phyloP scores from a whole-genome alignment of 2,113 vertebrate species.

The Lagopus leucura region DNA sequence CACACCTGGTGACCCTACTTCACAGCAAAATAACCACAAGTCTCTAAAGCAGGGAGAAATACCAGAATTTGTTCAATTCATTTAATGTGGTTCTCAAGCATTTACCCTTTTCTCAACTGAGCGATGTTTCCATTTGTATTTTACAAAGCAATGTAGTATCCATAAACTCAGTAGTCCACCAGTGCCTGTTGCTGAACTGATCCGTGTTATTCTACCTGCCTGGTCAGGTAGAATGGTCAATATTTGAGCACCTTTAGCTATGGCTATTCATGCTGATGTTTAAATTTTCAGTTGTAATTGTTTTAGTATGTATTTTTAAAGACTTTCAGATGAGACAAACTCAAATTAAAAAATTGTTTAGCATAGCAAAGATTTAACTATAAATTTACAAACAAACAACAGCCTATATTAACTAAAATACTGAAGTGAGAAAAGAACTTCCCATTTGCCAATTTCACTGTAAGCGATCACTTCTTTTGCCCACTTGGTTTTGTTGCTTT shows the following conservation, averaged over 20 bases:
- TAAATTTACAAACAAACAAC: background rate
- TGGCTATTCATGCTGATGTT: background rate
- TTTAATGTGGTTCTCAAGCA: background rate
- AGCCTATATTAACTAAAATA: constrained; percentile 8
- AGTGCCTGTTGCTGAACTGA: background rate
- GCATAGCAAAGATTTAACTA: background rate
- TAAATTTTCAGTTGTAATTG: background rate
- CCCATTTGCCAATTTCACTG: background rate
- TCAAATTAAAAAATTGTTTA: constrained; percentile 23
- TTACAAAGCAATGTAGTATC: background rate
- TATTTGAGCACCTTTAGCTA: background rate
- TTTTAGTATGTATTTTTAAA: background rate
- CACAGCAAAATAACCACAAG: background rate
- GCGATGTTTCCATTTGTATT: background rate
- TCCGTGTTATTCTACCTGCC: background rate
- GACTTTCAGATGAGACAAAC: background rate
- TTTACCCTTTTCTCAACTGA: background rate
- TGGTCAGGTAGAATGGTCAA: background rate
- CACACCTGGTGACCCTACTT: constrained; percentile 1
- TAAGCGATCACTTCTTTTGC: constrained; percentile 50
- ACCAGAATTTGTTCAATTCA: background rate
- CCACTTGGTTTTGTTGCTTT: constrained; percentile 46
- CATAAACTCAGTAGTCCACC: background rate
- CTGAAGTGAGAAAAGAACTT: background rate
- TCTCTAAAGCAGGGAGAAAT: background rate